Percentiles rank a stretch among this genome's conserved stretches.
These are phyloP conservation scores for Acanthis flammea DNA, from an alignment of 2,797 vertebrate species.

Conservation along the genomic window DNA sequence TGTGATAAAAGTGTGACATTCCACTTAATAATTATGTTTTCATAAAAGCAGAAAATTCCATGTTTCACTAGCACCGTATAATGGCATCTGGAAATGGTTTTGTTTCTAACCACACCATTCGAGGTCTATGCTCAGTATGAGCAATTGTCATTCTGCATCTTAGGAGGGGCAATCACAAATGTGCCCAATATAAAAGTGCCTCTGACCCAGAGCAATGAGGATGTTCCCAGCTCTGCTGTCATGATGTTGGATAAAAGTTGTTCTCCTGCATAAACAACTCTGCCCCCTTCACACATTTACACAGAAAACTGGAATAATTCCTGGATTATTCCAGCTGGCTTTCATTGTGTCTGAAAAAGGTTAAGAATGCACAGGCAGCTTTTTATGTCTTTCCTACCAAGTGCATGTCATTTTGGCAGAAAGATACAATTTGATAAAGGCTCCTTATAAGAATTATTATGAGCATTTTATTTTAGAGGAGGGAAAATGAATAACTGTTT, in stretches of 20 bases:
- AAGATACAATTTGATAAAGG: constrained; percentile 30
- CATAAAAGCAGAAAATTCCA: not conserved
- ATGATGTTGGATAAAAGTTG: not conserved
- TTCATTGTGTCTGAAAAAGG: not conserved
- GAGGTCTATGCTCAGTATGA: not conserved
- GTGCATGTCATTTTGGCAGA: not conserved
- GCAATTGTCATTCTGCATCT: not conserved
- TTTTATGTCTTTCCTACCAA: not conserved
- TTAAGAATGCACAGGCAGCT: not conserved
- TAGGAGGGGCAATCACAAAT: not conserved
- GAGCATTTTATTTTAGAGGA: constrained; percentile 47
- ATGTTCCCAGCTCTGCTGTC: not conserved
- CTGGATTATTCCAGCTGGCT: not conserved
- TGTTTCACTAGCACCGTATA: not conserved
- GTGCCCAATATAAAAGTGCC: not conserved
- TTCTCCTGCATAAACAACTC: not conserved
- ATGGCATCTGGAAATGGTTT: not conserved
- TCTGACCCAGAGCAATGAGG: not conserved
- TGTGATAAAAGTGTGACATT: not conserved
- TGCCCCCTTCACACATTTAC: not conserved
- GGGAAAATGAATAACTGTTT: not conserved
- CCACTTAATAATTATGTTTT: constrained; percentile 5
- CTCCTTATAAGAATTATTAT: constrained; percentile 23
- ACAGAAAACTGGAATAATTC: not conserved
- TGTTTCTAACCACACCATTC: not conserved